These are phyloP conservation scores for Propithecus deckenii DNA, from an alignment of 2,797 vertebrate genomes.

Conservation along the genomic window DNA sequence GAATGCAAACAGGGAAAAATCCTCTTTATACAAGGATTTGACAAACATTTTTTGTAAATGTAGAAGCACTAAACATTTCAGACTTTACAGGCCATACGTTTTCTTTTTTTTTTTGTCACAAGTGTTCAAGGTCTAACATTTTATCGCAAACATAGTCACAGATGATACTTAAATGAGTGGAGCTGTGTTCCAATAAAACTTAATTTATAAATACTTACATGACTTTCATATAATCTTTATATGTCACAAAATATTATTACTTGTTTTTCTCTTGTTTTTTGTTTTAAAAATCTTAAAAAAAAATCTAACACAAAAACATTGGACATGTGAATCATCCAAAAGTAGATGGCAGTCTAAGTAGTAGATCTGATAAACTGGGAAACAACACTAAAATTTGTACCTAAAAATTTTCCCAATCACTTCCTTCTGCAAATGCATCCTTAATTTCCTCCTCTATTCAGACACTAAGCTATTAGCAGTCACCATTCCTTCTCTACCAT, in stretches of 20 bases:
- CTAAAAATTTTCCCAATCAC: background rate
- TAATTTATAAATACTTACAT: background rate
- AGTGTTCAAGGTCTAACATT: background rate
- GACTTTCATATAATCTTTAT: background rate
- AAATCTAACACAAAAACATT: background rate
- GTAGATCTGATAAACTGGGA: background rate
- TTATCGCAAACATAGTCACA: background rate
- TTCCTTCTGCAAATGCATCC: background rate
- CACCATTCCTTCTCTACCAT: background rate
- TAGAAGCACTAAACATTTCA: background rate
- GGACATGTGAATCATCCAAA: background rate
- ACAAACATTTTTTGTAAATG: background rate
- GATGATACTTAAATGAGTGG: background rate
- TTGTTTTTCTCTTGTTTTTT: too few species aligned
- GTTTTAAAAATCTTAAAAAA: background rate
- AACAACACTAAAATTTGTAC: background rate
- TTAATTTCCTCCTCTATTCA: background rate
- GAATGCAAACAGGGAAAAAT: background rate
- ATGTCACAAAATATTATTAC: background rate
- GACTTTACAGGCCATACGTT: background rate
- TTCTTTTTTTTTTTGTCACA: background rate
- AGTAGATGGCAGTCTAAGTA: background rate
- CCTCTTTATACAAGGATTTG: background rate
- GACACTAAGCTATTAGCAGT: background rate
- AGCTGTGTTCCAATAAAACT: background rate